These are phyloP conservation scores for Epinotia demarniana DNA, from an alignment of 2,888 invertebrate species.

Conservation along the genomic window DNA sequence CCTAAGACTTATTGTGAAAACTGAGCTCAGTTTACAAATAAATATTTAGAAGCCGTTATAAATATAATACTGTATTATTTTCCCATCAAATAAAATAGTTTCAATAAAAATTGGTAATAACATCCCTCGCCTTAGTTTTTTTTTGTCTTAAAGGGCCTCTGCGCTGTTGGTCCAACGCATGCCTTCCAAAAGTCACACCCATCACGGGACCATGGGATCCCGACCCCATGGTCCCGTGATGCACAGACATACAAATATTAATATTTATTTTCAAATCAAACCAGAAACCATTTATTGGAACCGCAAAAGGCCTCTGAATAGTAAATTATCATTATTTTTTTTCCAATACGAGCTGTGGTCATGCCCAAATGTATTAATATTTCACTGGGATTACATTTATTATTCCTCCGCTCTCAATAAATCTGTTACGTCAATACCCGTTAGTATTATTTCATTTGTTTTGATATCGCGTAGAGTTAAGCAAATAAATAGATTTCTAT, in stretches of 20 bases:
- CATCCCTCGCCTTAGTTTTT: too few relatives aligned
- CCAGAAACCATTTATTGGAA: not conserved
- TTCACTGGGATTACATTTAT: not conserved
- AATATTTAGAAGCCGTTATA: not conserved
- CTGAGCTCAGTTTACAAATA: not conserved
- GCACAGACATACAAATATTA: too few relatives aligned
- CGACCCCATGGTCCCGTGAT: too few relatives aligned
- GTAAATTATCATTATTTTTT: not conserved
- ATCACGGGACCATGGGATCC: too few relatives aligned
- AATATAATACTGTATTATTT: too few relatives aligned
- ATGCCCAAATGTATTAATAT: not conserved
- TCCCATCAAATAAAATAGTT: too few relatives aligned
- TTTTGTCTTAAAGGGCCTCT: too few relatives aligned
- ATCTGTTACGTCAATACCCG: slow-evolving; percentile 14
- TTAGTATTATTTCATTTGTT: slow-evolving; percentile 31
- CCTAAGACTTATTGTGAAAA: slow-evolving; percentile 11
- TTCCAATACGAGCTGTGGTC: not conserved
- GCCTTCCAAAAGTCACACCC: too few relatives aligned
- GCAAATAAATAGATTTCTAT: slow-evolving; percentile 47
- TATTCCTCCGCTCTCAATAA: slow-evolving; percentile 7
- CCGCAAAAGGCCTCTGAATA: not conserved
- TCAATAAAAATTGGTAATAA: too few relatives aligned
- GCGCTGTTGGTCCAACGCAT: too few relatives aligned
- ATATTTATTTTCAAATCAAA: too few relatives aligned
- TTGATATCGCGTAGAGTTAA: slow-evolving; percentile 27